Evolutionary conservation across 1,140 invertebrate species (phyloP), one percentile per base, ranked within the genome.

Genomic region (Pseudomyrmex pallidus): DNA sequence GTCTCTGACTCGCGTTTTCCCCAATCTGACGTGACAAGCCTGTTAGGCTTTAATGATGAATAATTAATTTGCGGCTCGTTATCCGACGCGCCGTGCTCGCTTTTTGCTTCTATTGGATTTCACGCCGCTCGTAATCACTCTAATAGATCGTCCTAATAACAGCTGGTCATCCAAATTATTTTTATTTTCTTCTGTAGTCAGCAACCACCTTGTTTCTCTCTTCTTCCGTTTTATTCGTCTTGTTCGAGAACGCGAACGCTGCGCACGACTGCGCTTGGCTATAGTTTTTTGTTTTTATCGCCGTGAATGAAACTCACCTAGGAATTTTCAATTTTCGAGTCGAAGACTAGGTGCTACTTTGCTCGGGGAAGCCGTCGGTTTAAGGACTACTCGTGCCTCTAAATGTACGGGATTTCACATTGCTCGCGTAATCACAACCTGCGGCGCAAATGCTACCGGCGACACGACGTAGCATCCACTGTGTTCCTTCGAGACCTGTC

Each of bases 61-160:
- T 89, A 88, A 88, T 89, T 89, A 88, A 88, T 89, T 89, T 83
- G 87, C 73, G 20, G 52, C 74, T 85, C 87, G 87, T 89, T 85
- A 87, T 13, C 10, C 56, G 10, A 13, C 35, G 10, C 44, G 61
- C 56, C 54, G 35, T 46, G 50, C 5, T 17, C 50, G 1, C n/a
- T 82, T 77, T 73, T 44, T 44, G 61, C 35, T 20, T 54, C 15
- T 70, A 15, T 72, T 20, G 12, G 20, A 48, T 48, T 77, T 68
- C 9, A 56, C 66, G n/a, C 12, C 25, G 67, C 73, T 83, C n/a
- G 22, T 77, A 77, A 56, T 78, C 13, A 44, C 15, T 48, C 48
- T 63, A 64, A 54, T 76, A 76, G 74, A 13, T 64, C n/a, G 15
- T 4, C 20, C n/a, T 76, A 76, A 76, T 66, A 50, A 56, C n/a